Percentiles rank a stretch among this genome's conserved stretches.
Conservation (phyloP, 2,888 invertebrate species). For the Orthonychiurus folsomi region DNA sequence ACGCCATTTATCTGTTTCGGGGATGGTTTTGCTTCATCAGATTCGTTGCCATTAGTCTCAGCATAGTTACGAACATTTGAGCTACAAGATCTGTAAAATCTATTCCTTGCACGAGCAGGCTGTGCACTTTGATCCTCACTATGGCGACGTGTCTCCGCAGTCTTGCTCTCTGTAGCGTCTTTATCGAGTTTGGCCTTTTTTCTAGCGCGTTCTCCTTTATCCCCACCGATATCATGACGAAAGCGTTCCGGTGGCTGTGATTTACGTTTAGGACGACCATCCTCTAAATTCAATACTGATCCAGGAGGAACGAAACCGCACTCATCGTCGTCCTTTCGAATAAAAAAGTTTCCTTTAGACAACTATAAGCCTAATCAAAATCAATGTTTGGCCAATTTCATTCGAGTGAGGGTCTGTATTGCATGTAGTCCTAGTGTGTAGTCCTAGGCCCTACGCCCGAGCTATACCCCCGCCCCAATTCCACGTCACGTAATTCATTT, state of each 20-base stretch:
- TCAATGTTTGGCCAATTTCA: too few relatives aligned
- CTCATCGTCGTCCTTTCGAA: constrained; percentile 6
- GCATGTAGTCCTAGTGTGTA: too few relatives aligned
- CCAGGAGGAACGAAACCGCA: constrained; percentile 5
- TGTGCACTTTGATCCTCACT: background rate
- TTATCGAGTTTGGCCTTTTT: background rate
- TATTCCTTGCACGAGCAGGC: background rate
- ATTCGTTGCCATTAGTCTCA: background rate
- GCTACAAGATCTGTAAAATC: background rate
- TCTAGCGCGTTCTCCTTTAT: background rate
- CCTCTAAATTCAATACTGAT: background rate
- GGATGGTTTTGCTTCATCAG: background rate
- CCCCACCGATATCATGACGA: constrained; percentile 1
- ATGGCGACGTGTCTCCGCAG: background rate
- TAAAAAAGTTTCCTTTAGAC: too few relatives aligned
- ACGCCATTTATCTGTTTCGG: background rate
- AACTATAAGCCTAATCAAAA: too few relatives aligned
- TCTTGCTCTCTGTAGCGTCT: background rate
- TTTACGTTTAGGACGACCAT: background rate
- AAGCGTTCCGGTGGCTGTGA: constrained; percentile 7
- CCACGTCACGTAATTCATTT: too few relatives aligned
- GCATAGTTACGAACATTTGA: background rate
- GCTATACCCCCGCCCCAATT: too few relatives aligned
- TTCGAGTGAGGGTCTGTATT: too few relatives aligned
- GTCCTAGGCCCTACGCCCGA: too few relatives aligned